Base-by-base conservation (phyloP, 2,888 invertebrate genomes). In the Euphydryas editha region DNA sequence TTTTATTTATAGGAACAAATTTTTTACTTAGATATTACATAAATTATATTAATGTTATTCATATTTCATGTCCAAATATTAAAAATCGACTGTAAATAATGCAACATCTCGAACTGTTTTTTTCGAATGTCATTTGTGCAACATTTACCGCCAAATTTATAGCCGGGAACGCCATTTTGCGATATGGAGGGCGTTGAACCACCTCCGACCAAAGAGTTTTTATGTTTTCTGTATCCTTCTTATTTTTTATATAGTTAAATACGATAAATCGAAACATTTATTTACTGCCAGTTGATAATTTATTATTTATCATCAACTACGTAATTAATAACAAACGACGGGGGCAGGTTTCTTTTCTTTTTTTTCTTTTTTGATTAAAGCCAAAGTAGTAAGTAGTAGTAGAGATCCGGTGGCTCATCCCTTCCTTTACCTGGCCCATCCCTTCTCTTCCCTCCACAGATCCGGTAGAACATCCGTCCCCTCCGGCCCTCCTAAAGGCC, bases 121-220 rank as follows among this genome's bases (percentile, higher is more conserved):
- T 73, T 73, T 70, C 68, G 72, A 80, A 83, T 79, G 76, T 77
- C 76, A 80, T 80, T 77, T 79, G 61, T 73, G 70, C 78, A 73
- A 68, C 81, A 81, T 84, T 81, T 81, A 78, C 76, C 76, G 67
- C 76, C 78, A 75, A 83, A 85, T 87, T 85, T 84, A 86, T 83
- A 78, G 71, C 68, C 73, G 68, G 78, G 83, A 79, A 79, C 75
- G 73, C 69, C 72, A 70, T 70, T 68, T 68, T 69, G 72, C 62
- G 67, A 73, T 72, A 70, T 49, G 59, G 62, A 63, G 78, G 64
- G 44, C 76, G 39, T 74, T 75, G 74, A 76, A 76, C 76, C 61
- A 63, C 47, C 30, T 54, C 62, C 49, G 56, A 55, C 55, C 55
- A 63, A 60, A 56, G 60, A 62, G 39, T 46, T 65, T 69, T 65